Base-by-base conservation (phyloP, 1,140 invertebrate species). In the Papilio aristodemus region DNA sequence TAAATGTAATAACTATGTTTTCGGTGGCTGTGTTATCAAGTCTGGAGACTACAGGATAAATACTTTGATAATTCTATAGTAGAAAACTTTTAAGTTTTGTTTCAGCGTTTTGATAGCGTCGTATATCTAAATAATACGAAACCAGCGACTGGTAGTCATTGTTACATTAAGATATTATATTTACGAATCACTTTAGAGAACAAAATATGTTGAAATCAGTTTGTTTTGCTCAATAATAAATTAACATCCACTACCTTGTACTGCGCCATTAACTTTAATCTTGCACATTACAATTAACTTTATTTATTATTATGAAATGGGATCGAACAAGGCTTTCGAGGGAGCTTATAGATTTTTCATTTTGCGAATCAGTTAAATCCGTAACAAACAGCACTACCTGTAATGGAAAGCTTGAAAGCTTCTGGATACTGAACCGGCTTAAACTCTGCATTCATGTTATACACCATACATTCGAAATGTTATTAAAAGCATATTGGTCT, bases 341-440 rank as follows among this genome's bases (percentile, higher is more conserved):
- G 19, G 19, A 54, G 46, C 46, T 54, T 22, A 54, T 54, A 54
- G 46, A 54, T 54, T 54, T 54, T 22, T 10, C 27, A n/a, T n/a
- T n/a, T n/a, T n/a, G n/a, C 43, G 43, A 46, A 46, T 19, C 43
- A 46, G 43, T 19, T 46, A 22, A 54, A 54, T 22, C 46, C 46
- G 46, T 19, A 46, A 2, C 14, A 22, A 22, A 6, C 46, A 54
- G 9, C 22, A 54, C 17, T 19, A 22, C 19, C 19, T 54, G 46
- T 25, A 25, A 19, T 4, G 43, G 43, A 19, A 19, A 46, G 43
- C 43, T 46, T 46, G 19, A 46, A 46, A 19, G 17, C 43, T 19
- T 41, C 10, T 46, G 43, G 19, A 1, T 46, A 46, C 19, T 19
- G 7, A 19, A 9, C 8, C 43, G 17, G 14, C 17, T 17, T 46